Evolutionary conservation across 2,113 vertebrate species (phyloP), one percentile per base, ranked within the genome.

Genomic region (Thalassoma bifasciatum): DNA sequence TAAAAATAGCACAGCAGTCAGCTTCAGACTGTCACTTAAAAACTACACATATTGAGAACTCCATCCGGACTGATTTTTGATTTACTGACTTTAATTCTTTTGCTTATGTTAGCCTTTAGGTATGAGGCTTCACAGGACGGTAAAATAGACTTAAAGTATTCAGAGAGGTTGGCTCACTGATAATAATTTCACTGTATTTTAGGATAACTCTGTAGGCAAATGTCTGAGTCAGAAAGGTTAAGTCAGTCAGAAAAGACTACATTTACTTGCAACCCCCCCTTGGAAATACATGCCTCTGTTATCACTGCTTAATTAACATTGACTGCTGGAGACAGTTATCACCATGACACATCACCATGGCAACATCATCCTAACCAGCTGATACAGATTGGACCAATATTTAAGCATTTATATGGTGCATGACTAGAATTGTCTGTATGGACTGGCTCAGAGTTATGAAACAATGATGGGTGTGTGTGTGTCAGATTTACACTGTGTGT

Each of bases 321-420:
- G 77, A 70, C 70, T 70, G 74, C 60, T 42, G 42, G 58, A 21
- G 52, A 58, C 82, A 77, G 70, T 67, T 78, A 66, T 79, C 72
- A 42, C 77, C 47, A 23, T 38, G 68, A 69, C 84, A 71, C 14
- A 40, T 86, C 22, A 0, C 84, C 80, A 89, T 86, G 82, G 81
- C 75, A 86, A 86, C 80, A 0, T 44, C 38, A 76, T 81, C 68
- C 73, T 73, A 76, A 30, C 72, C 54, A 13, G 26, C 52, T 58
- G 54, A 52, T 62, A 62, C 36, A 8, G 57, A 58, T 10, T 44
- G 40, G 22, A 44, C 8, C 13, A 65, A 30, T 65, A 58, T 59
- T 37, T 12, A 14, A 44, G 71, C 64, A 59, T 42, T 30, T 70
- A 37, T 44, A 8, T 62, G 49, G 54, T 64, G 71, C 52, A 40